Conservation (phyloP, 35 echinoderm and acorn worm species). For the Anneissia japonica region DNA sequence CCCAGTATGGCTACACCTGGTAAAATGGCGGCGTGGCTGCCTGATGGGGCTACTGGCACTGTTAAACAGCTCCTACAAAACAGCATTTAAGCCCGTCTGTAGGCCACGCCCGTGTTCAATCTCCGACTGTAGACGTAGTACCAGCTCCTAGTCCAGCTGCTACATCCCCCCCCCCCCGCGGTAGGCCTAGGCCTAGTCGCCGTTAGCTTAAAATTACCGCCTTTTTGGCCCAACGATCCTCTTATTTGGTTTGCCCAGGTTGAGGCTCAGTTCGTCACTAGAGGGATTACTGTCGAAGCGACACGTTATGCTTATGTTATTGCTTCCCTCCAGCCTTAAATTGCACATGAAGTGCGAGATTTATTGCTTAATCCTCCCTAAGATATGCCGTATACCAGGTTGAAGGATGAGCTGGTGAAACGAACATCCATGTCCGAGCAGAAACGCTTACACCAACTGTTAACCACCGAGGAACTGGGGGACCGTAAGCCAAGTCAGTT, state of each 20-base stretch:
- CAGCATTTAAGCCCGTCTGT: too few relatives aligned
- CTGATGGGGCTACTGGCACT: neutral
- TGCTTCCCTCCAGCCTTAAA: neutral
- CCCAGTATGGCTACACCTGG: neutral
- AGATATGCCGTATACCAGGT: constrained; percentile 1
- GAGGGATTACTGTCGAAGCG: constrained; percentile 16
- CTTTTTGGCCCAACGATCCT: constrained; percentile 16
- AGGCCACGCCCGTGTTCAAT: too few relatives aligned
- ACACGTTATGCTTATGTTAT: constrained; percentile 9
- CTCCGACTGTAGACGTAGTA: neutral
- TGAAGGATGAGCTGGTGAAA: constrained; percentile 17
- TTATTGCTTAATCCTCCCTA: constrained; percentile 10
- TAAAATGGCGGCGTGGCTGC: neutral
- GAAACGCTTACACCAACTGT: constrained; percentile 27
- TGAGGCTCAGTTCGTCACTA: constrained; percentile 33
- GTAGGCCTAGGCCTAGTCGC: neutral
- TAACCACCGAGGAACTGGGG: constrained; percentile 32
- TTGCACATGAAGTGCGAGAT: constrained; percentile 37
- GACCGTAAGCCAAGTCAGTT: constrained; percentile 45
- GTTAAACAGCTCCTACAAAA: too few relatives aligned
- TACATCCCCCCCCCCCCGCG: neutral
- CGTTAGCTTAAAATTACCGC: neutral
- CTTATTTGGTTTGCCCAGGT: constrained; percentile 29
- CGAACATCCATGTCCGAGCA: constrained; percentile 29
- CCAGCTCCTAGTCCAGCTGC: neutral